These are phyloP conservation scores for Rotaria macrura DNA, from an alignment of 2,888 invertebrate genomes.

Conservation along the genomic window DNA sequence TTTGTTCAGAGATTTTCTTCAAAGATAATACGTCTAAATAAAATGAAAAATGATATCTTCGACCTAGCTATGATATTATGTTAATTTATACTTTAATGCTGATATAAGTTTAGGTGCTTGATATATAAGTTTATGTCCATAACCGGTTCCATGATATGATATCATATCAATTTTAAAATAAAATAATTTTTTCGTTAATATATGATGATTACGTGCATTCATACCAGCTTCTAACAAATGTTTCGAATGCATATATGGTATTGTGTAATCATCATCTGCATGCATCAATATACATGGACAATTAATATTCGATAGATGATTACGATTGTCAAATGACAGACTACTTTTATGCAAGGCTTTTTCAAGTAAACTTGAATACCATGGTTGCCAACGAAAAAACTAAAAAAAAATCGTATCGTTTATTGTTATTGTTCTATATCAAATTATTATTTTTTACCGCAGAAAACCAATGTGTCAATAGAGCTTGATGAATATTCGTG, in stretches of 20 bases:
- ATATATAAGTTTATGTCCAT: background rate
- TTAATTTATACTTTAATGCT: background rate
- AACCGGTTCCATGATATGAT: background rate
- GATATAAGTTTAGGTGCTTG: background rate
- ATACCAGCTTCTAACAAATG: background rate
- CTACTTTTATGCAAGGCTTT: background rate
- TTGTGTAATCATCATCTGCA: slow-evolving; percentile 28
- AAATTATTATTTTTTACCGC: too few species aligned
- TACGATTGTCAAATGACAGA: background rate
- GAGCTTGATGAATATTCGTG: slow-evolving; percentile 25
- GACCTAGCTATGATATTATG: too few species aligned
- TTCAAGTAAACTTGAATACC: background rate
- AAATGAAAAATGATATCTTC: background rate
- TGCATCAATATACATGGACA: slow-evolving; percentile 14
- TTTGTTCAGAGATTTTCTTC: background rate
- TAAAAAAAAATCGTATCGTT: too few species aligned
- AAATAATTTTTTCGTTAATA: background rate
- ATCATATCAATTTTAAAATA: slow-evolving; percentile 5
- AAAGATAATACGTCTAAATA: background rate
- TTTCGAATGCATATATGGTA: slow-evolving; percentile 19
- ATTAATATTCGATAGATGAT: background rate
- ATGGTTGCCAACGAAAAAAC: slow-evolving; percentile 14
- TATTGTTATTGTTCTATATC: too few species aligned
- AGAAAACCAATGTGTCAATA: background rate
- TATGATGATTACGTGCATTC: background rate